phyloP scores from a whole-genome alignment of 2,113 vertebrate species.

The Urocynchramus pylzowi region DNA sequence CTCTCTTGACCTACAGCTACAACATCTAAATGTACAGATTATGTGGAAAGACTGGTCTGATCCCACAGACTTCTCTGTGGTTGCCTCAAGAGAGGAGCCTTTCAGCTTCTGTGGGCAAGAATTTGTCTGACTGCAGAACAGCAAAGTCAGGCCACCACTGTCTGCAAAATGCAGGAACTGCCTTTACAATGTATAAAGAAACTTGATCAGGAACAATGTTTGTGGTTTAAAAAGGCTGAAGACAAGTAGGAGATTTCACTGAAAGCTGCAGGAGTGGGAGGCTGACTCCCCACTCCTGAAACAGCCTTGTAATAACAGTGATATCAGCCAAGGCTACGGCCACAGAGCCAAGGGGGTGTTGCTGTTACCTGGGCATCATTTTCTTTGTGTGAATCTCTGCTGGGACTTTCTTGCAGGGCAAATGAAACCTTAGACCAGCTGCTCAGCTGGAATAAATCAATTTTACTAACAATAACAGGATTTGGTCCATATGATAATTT shows the following conservation, averaged over 20 bases:
- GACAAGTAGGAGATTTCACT: not conserved
- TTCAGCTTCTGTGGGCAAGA: not conserved
- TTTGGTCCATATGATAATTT: not conserved
- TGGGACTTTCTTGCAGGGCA: not conserved
- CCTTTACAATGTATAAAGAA: not conserved
- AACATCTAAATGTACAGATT: not conserved
- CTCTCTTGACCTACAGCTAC: not conserved
- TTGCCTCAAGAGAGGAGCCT: not conserved
- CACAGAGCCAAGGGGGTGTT: not conserved
- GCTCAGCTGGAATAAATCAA: not conserved
- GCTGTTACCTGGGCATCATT: not conserved
- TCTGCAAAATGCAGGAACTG: not conserved
- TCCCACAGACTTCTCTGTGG: not conserved
- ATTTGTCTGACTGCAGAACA: not conserved
- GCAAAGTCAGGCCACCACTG: not conserved
- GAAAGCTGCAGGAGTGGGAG: not conserved
- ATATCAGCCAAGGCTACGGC: rapidly evolving
- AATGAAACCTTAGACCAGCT: not conserved
- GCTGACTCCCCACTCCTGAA: not conserved
- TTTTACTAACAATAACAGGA: not conserved
- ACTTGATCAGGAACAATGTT: not conserved
- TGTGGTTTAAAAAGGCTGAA: not conserved
- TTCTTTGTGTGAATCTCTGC: not conserved
- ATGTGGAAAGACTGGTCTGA: not conserved
- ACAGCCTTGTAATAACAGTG: not conserved